These are phyloP conservation scores for Hemichromis elongatus DNA, from an alignment of 2,113 vertebrate species.

Conservation along the genomic window DNA sequence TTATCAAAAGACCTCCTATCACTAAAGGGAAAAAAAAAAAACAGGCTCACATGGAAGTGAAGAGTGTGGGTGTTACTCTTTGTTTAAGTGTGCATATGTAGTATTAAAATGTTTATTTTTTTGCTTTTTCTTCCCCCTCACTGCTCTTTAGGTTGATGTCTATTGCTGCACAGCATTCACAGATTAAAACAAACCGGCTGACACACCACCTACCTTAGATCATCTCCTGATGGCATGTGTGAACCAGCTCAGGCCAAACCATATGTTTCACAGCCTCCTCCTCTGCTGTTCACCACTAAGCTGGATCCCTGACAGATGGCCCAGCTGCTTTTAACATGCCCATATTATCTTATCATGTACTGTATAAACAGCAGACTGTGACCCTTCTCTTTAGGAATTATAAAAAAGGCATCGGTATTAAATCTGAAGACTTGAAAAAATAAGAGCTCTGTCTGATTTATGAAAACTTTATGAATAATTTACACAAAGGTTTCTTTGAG, in stretches of 20 bases:
- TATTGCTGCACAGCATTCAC: neutral
- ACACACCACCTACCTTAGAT: neutral
- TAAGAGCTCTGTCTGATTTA: neutral
- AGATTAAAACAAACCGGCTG: neutral
- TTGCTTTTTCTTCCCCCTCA: neutral
- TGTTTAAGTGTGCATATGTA: neutral
- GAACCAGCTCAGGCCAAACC: slow-evolving; percentile 5
- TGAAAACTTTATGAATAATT: neutral
- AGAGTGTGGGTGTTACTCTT: neutral
- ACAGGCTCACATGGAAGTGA: neutral
- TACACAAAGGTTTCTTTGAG: neutral
- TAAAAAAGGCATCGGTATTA: neutral
- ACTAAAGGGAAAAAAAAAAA: neutral
- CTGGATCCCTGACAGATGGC: slow-evolving; percentile 28
- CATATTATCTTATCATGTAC: slow-evolving; percentile 9
- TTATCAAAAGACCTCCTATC: neutral
- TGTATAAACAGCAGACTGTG: neutral
- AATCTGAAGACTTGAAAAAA: neutral
- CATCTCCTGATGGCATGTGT: neutral
- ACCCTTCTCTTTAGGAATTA: neutral
- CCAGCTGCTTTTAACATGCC: slow-evolving; percentile 18
- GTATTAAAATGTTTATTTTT: neutral
- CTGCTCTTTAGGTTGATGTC: neutral
- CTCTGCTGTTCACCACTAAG: slow-evolving; percentile 13
- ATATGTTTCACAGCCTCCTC: slow-evolving; percentile 8